Percentiles rank a stretch among this genome's conserved stretches.
These are phyloP conservation scores for Melanophora roralis DNA, from an alignment of 2,888 invertebrate species.

Conservation along the genomic window DNA sequence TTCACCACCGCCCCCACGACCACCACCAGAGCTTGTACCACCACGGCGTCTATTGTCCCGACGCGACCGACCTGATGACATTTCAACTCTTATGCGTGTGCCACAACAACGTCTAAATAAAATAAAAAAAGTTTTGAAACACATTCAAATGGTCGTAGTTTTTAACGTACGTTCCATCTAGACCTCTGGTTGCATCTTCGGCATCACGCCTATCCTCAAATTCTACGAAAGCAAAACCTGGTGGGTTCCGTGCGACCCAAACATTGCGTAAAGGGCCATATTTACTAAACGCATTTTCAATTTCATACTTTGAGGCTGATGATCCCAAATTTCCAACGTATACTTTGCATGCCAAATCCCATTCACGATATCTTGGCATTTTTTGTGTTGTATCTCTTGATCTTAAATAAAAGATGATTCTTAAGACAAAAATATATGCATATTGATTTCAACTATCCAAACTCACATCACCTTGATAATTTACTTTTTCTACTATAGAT, in stretches of 20 bases:
- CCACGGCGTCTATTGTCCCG: conserved; percentile 81
- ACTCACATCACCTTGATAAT: no score
- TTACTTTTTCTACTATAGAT: conserved; percentile 13
- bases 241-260: conserved; percentile 94
- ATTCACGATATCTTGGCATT: conserved; percentile 81
- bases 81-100: conserved; percentile 92
- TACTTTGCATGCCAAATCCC: conserved; percentile 91
- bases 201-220: conserved; percentile 91
- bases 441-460: no score
- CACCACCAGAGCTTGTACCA: conserved; percentile 72
- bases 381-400: conserved; percentile 42
- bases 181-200: conserved; percentile 87
- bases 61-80: conserved; percentile 92
- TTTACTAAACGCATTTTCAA: conserved; percentile 89
- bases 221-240: conserved; percentile 92
- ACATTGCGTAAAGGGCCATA: conserved; percentile 91
- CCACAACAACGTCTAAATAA: conserved; percentile 91
- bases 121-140: not conserved
- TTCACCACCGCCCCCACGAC: conserved; percentile 70
- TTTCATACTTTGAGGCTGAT: conserved; percentile 90
- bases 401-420: no score
- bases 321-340: conserved; percentile 93
- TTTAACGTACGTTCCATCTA: conserved; percentile 86
- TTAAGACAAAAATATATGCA: conserved; percentile 13
- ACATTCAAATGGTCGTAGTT: not conserved